Percentiles rank a stretch among this genome's conserved stretches.
These are phyloP conservation scores for Pelodiscus sinensis DNA, from an alignment of 2,113 vertebrate genomes.

Conservation along the genomic window DNA sequence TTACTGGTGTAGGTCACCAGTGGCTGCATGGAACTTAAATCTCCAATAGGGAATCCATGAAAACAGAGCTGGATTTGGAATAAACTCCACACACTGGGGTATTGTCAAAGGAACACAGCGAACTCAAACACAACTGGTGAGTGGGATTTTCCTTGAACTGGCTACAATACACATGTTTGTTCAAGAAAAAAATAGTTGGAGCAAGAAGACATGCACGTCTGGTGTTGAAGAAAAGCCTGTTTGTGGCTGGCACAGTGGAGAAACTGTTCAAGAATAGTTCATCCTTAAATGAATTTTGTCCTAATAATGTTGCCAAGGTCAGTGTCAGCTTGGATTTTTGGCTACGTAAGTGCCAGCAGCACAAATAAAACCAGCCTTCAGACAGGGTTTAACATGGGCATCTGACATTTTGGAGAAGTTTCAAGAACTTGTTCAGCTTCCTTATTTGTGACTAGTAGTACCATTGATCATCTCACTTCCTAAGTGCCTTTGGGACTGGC, in stretches of 20 bases:
- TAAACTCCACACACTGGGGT: slow-evolving; percentile 73
- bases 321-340: slow-evolving; percentile 37
- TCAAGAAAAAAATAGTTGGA: slow-evolving; percentile 81
- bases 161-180: slow-evolving; percentile 86
- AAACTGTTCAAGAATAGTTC: slow-evolving; percentile 76
- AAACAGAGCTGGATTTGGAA: slow-evolving; percentile 61
- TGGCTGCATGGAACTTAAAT: slow-evolving; percentile 61
- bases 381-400: background rate
- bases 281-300: slow-evolving; percentile 72
- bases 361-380: slow-evolving; percentile 25
- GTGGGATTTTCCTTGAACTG: slow-evolving; percentile 81
- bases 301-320: slow-evolving; percentile 60
- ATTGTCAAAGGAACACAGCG: slow-evolving; percentile 78
- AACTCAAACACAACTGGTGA: slow-evolving; percentile 75
- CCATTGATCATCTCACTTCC: background rate
- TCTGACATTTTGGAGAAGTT: slow-evolving; percentile 33
- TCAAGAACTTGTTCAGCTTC: background rate
- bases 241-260: slow-evolving; percentile 76
- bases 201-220: slow-evolving; percentile 81
- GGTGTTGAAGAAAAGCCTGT: slow-evolving; percentile 79
- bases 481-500: background rate
- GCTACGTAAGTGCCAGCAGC: slow-evolving; percentile 46
- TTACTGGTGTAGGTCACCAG: slow-evolving; percentile 52
- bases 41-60: slow-evolving; percentile 71
- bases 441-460: background rate